Percentiles rank a stretch among this genome's conserved stretches.
Evolutionary conservation across 2,888 invertebrate species (phyloP).

Genomic region (Agrenia bidenticulata): DNA sequence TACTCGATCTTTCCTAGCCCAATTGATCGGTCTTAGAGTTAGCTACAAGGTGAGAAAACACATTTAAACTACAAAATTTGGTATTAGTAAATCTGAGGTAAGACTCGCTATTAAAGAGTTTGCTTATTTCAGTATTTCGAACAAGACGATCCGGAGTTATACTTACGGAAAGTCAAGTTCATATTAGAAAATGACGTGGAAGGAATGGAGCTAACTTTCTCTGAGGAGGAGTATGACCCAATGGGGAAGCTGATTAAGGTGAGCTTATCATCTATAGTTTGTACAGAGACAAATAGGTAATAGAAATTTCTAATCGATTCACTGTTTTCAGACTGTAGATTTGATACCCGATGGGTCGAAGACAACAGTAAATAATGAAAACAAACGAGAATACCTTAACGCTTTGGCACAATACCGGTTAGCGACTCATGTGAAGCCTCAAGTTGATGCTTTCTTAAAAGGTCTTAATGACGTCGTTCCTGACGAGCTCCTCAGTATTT

Average conservation of each 20-base stretch:
- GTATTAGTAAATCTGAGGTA: too few species aligned
- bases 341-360: conserved; percentile 79
- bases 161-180: conserved; percentile 89
- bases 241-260: conserved; percentile 74
- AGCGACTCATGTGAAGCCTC: conserved; percentile 75
- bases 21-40: conserved; percentile 87
- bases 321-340: conserved; percentile 64
- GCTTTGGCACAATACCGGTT: conserved; percentile 85
- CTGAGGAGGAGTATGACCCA: conserved; percentile 83
- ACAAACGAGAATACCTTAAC: conserved; percentile 81
- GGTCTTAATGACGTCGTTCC: conserved; percentile 90
- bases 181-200: conserved; percentile 88
- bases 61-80: too few species aligned
- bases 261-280: too few species aligned
- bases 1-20: conserved; percentile 88
- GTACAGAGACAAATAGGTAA: not conserved
- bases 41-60: conserved; percentile 74
- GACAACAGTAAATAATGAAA: conserved; percentile 71
- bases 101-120: not conserved
- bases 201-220: conserved; percentile 81
- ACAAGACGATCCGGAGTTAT: conserved; percentile 92
- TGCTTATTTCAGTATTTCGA: conserved; percentile 75
- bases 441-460: conserved; percentile 83
- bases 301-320: too few species aligned
- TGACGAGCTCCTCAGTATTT: conserved; percentile 87